phyloP scores from a whole-genome alignment of 2,113 vertebrate genomes.

The Henicopernis longicauda region DNA sequence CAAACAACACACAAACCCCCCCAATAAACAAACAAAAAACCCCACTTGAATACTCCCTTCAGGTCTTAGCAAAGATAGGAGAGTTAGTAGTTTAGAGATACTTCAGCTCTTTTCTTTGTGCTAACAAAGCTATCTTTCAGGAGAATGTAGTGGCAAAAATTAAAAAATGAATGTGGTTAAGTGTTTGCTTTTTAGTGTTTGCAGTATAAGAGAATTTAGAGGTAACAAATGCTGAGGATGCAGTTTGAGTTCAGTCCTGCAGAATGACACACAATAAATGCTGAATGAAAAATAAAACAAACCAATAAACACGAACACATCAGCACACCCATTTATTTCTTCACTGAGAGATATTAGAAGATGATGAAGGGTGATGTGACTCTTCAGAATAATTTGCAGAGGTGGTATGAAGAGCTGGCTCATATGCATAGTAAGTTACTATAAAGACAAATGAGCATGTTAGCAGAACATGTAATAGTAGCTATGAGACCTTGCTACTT shows the following conservation, averaged over 20 bases:
- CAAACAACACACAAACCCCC: background rate
- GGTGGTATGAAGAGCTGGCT: background rate
- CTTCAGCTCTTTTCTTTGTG: background rate
- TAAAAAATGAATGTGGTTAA: background rate
- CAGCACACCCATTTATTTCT: background rate
- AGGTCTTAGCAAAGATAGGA: background rate
- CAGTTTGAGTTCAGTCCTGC: background rate
- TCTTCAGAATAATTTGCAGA: background rate
- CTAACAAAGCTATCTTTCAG: background rate
- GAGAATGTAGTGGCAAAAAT: background rate
- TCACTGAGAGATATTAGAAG: background rate
- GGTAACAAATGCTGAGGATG: background rate
- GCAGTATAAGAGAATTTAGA: background rate
- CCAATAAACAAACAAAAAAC: background rate
- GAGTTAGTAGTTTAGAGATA: background rate
- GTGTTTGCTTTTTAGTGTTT: background rate
- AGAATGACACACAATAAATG: background rate
- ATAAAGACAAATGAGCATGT: background rate
- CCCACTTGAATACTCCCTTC: background rate
- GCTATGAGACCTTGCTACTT: background rate
- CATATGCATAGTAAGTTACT: background rate
- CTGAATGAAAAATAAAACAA: background rate
- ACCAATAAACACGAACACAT: background rate
- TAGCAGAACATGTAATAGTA: background rate
- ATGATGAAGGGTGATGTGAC: background rate